Evolutionary conservation across 1,140 invertebrate species (phyloP), one percentile per base, ranked within the genome.

Genomic region (Oppia nitens): DNA sequence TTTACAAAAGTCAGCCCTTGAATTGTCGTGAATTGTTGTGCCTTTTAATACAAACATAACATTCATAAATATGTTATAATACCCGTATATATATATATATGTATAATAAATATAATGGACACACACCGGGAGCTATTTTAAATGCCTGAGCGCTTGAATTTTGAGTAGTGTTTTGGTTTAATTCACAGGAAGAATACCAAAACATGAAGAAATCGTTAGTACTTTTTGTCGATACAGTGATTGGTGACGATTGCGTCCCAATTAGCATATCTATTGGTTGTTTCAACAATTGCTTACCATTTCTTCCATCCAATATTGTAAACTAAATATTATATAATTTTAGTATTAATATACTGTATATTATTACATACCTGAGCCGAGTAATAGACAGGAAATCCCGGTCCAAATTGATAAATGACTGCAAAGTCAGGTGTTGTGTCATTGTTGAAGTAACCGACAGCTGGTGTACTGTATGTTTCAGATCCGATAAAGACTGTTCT

Each of bases 361-460:
- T n/a, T n/a, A n/a, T n/a, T n/a, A 62, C 67, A 65, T 68, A 81
- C 79, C 69, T 81, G 72, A 4, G 84, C 82, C 64, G 83, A 82
- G 69, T 84, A 85, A 68, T 85, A 85, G 0, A 82, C 72, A 1
- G 83, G 82, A 70, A 80, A 85, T 9, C 79, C 82, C 1, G 81
- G 79, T 1, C 83, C 84, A 60, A 78, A 77, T 66, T 84, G 79
- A 67, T 84, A 85, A 65, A 85, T 84, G 0, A 90, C 76, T 70
- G 88, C 76, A 64, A 90, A 85, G 66, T 89, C 86, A 0, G 85
- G 85, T n/a, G 83, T 71, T 59, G 80, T 74, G 68, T 89, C 86
- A 62, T 80, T 77, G 68, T 88, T 84, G 63, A 84, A 90, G 69
- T 81, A 87, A 4, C 83, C 85, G 21, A 83, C 83, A 25, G 84